phyloP scores from a whole-genome alignment of 92 coral and sea anemone species.

The Zoanthus solanderi region DNA sequence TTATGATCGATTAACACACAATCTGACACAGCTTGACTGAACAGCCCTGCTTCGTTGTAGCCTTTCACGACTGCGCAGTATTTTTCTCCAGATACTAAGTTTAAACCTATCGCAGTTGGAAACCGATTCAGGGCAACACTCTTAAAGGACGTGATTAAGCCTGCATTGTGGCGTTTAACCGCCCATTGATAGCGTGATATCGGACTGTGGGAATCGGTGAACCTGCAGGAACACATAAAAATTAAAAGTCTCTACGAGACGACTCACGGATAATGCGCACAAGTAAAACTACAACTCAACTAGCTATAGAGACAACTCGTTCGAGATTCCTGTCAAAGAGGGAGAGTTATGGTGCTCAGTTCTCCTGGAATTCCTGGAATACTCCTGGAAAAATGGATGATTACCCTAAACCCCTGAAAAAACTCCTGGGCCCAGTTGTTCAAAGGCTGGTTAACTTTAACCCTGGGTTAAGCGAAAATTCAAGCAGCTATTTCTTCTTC shows the following conservation, averaged over 20 bases:
- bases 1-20: slow-evolving; percentile 93
- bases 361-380: too few species aligned
- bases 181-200: slow-evolving; percentile 80
- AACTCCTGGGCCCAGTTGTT: too few species aligned
- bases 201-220: slow-evolving; percentile 83
- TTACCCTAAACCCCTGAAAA: too few species aligned
- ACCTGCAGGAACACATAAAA: background rate
- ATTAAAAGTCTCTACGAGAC: background rate
- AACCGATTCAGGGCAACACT: slow-evolving; percentile 64
- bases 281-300: too few species aligned
- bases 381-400: too few species aligned
- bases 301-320: too few species aligned
- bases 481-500: too few species aligned
- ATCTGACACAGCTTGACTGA: slow-evolving; percentile 78
- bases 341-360: too few species aligned
- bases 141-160: slow-evolving; percentile 70
- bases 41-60: slow-evolving; percentile 86
- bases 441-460: too few species aligned
- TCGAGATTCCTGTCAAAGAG: too few species aligned
- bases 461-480: too few species aligned
- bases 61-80: slow-evolving; percentile 93
- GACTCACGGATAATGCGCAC: too few species aligned
- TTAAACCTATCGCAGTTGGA: slow-evolving; percentile 68
- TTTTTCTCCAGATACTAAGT: slow-evolving; percentile 74
- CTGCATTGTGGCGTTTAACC: slow-evolving; percentile 73